Conservation (phyloP, 1,140 invertebrate genomes). For the Magallana gigas region DNA sequence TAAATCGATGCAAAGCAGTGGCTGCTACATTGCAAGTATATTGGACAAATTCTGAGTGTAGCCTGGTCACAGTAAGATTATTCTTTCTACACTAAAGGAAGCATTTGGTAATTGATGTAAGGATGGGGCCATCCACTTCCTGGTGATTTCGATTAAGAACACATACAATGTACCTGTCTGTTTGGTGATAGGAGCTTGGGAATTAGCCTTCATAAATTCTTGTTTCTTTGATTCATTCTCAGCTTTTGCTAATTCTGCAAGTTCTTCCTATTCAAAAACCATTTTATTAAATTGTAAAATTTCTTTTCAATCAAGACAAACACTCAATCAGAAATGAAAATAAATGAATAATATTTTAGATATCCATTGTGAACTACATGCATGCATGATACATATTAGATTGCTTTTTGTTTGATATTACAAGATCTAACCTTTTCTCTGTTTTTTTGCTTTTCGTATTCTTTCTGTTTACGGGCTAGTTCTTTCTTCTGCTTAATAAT, state of each 20-base stretch:
- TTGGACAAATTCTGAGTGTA: too few species aligned
- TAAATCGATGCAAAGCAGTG: too few species aligned
- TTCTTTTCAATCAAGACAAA: too few species aligned
- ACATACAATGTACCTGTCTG: neutral
- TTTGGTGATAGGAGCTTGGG: slow-evolving; percentile 45
- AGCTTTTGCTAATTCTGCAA: slow-evolving; percentile 84
- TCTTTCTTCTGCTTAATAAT: slow-evolving; percentile 97
- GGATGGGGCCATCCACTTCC: too few species aligned
- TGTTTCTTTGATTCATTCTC: slow-evolving; percentile 86
- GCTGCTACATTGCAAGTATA: too few species aligned
- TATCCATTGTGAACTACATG: too few species aligned
- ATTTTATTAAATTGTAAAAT: too few species aligned
- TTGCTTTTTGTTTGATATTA: neutral
- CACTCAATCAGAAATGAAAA: too few species aligned
- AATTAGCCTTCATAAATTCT: slow-evolving; percentile 82
- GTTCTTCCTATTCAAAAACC: slow-evolving; percentile 79
- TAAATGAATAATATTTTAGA: too few species aligned
- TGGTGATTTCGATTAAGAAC: neutral
- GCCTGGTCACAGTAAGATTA: too few species aligned
- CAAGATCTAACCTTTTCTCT: slow-evolving; percentile 81
- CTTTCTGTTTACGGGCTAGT: slow-evolving; percentile 92
- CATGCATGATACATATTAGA: too few species aligned
- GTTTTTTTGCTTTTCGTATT: slow-evolving; percentile 91
- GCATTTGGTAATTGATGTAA: neutral
- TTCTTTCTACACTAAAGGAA: neutral